Evolutionary conservation across 2,888 invertebrate genomes (phyloP).

Genomic region (Parnassius glacialis): DNA sequence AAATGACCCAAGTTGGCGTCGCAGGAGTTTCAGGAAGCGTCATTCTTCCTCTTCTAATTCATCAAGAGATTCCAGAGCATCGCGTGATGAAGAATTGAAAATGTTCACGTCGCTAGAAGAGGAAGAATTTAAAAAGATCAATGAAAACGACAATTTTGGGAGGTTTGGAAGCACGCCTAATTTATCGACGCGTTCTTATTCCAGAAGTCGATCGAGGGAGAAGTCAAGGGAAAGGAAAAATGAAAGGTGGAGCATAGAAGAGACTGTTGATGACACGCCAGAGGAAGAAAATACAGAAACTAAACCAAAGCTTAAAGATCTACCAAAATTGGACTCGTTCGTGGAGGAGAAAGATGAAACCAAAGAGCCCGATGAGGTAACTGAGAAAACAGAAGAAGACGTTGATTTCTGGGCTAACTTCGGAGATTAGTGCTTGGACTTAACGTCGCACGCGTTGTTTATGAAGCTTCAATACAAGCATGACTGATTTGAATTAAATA

Average conservation of each 20-base stretch:
- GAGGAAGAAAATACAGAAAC: conserved; percentile 44
- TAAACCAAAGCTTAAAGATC: conserved; percentile 47
- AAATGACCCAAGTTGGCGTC: conserved; percentile 82
- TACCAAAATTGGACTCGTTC: conserved; percentile 64
- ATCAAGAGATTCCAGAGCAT: conserved; percentile 81
- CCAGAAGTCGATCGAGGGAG: conserved; percentile 78
- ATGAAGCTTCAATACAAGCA: conserved; percentile 64
- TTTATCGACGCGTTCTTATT: conserved; percentile 75
- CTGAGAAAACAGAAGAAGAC: conserved; percentile 60
- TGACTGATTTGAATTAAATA: conserved; percentile 66
- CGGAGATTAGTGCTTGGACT: conserved; percentile 61
- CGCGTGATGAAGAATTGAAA: conserved; percentile 83
- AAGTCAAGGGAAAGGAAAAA: conserved; percentile 54
- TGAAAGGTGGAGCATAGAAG: conserved; percentile 57
- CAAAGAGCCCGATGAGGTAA: conserved; percentile 62
- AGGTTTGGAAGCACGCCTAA: conserved; percentile 72
- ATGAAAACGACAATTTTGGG: conserved; percentile 44
- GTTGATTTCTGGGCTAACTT: conserved; percentile 73
- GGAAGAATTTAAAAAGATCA: conserved; percentile 76
- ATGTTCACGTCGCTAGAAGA: conserved; percentile 84
- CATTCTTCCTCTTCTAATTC: conserved; percentile 82
- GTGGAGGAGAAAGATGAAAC: conserved; percentile 62
- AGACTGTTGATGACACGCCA: conserved; percentile 48
- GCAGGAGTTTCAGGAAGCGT: conserved; percentile 82
- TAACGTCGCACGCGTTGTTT: conserved; percentile 52